Conservation (phyloP, 2,113 vertebrate genomes). For the Cervus canadensis region DNA sequence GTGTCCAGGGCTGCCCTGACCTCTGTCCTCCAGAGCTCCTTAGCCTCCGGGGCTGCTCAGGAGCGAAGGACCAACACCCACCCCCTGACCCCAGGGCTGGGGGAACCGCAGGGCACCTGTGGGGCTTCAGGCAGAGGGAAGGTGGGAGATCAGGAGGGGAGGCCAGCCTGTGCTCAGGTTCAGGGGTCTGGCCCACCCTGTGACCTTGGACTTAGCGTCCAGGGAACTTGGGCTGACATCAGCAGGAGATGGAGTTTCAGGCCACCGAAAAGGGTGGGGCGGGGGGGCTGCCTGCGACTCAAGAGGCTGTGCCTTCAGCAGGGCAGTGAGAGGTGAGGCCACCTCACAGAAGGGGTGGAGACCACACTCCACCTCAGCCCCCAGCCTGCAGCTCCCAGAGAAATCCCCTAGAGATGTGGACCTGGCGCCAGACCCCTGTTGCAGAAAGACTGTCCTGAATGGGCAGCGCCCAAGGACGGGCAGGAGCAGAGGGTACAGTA, state of each 20-base stretch:
- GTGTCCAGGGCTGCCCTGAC: background rate
- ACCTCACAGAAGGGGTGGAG: background rate
- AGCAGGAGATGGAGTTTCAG: background rate
- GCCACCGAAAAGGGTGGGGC: background rate
- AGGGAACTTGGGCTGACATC: background rate
- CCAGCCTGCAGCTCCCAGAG: background rate
- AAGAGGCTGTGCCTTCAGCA: background rate
- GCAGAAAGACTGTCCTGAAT: background rate
- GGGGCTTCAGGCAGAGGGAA: no score
- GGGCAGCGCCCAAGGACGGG: background rate
- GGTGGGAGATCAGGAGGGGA: background rate
- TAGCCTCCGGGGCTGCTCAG: background rate
- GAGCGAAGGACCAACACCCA: background rate
- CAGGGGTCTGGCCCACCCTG: background rate
- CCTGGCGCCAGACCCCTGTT: background rate
- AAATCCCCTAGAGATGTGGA: no score
- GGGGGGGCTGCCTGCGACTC: background rate
- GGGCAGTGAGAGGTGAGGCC: no score
- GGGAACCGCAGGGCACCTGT: background rate
- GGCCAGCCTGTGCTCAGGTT: background rate
- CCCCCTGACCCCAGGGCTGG: background rate
- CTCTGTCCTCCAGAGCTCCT: background rate
- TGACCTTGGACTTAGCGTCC: background rate
- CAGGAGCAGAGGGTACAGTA: background rate
- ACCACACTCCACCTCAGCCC: accelerated